Evolutionary conservation across 2,797 vertebrate genomes (phyloP).

Genomic region (Staurois parvus): DNA sequence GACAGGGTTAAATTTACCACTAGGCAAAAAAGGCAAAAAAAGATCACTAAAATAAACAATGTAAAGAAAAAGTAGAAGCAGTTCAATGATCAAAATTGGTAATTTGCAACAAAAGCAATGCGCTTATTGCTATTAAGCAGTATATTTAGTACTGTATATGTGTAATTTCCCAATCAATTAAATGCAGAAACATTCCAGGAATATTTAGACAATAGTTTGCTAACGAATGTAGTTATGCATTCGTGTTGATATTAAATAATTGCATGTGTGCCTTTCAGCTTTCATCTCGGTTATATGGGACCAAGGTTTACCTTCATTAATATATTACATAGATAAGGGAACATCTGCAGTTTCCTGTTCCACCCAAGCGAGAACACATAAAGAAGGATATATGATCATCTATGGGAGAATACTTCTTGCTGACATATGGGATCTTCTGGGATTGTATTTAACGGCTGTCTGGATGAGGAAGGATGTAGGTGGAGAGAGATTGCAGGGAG

Average conservation of each 20-base stretch:
- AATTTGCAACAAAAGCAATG: too few relatives aligned
- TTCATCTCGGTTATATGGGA: not conserved
- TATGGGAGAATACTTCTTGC: slow-evolving; percentile 5
- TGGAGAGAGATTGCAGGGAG: slow-evolving; percentile 27
- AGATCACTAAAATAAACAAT: too few relatives aligned
- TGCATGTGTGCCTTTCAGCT: not conserved
- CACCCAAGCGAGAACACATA: not conserved
- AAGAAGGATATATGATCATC: slow-evolving; percentile 20
- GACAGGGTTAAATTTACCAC: too few relatives aligned
- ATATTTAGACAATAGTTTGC: not conserved
- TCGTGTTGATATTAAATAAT: not conserved
- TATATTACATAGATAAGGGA: not conserved
- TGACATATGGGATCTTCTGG: slow-evolving; percentile 30
- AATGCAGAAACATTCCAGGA: too few relatives aligned
- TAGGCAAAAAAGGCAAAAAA: too few relatives aligned
- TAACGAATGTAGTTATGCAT: not conserved
- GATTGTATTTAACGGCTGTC: slow-evolving; percentile 28
- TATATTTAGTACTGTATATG: too few relatives aligned
- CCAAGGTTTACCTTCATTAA: not conserved
- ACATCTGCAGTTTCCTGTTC: not conserved
- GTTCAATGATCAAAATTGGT: too few relatives aligned
- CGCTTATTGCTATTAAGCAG: too few relatives aligned
- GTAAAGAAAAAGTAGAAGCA: too few relatives aligned
- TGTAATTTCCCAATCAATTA: too few relatives aligned
- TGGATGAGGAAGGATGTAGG: slow-evolving; percentile 29